Conservation (phyloP, 2,113 vertebrate species). For the Coryphaenoides rupestris region DNA sequence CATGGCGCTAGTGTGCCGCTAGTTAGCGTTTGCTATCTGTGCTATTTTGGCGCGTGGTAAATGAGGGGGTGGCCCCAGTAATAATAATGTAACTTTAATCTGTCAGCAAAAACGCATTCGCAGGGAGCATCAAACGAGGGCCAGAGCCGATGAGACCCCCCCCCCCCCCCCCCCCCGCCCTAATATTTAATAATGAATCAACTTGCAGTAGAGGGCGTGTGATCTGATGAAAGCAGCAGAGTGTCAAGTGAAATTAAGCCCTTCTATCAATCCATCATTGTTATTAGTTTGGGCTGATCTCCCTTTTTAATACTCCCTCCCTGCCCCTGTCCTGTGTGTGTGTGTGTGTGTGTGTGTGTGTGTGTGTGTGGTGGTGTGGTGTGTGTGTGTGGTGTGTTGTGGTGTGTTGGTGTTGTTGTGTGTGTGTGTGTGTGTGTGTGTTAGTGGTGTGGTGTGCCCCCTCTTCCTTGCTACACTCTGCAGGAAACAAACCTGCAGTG, state of each 20-base stretch:
- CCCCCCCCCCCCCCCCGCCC: conserved; percentile 32
- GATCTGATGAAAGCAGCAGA: conserved; percentile 79
- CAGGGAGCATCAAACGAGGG: conserved; percentile 74
- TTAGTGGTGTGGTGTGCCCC: no score
- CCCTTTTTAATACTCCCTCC: conserved; percentile 45
- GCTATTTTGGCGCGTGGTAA: conserved; percentile 67
- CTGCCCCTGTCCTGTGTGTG: conserved; percentile 13
- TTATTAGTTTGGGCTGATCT: conserved; percentile 68
- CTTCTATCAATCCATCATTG: conserved; percentile 60
- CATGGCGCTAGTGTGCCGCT: no score
- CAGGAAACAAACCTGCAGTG: no score
- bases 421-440: no score
- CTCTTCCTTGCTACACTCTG: no score
- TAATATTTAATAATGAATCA: conserved; percentile 88
- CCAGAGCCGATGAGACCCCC: conserved; percentile 63
- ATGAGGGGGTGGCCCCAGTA: conserved; percentile 64
- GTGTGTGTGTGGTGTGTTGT: no score
- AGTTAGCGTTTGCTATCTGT: conserved; percentile 64
- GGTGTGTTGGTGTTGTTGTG: no score
- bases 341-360: no score
- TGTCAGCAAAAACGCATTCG: conserved; percentile 82
- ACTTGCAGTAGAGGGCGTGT: conserved; percentile 79
- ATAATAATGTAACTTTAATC: conserved; percentile 64
- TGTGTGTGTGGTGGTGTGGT: no score
- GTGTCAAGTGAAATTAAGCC: conserved; percentile 82